Base-by-base conservation (phyloP, 2,888 invertebrate species). In the Eledona agricola region DNA sequence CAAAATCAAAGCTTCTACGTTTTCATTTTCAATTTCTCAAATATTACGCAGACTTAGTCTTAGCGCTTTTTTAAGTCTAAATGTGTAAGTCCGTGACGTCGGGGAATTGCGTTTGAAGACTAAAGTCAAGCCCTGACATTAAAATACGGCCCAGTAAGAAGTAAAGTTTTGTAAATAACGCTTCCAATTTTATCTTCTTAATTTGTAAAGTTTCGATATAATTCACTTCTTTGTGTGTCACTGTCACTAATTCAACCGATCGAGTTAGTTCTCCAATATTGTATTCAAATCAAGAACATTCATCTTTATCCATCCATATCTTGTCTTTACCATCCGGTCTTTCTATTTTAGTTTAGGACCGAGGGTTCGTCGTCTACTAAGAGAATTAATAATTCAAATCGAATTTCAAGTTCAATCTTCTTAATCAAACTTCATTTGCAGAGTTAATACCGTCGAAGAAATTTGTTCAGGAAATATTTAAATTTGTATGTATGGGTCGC, bases 281-380 rank as follows among this genome's bases (percentile, higher is more conserved):
- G 28, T 29, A 42, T 42, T 42, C 42, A 42, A 42, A 42, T 42
- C 42, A 29, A 42, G 42, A 42, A 42, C 42, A 42, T 42, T 42
- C 42, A 20, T 42, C 12, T 19, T 42, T 42, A 42, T 42, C 31
- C 42, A 28, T 40, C 25, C n/a, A n/a, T n/a, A n/a, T n/a, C 25
- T 38, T 25, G 11, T 38, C 25, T 4, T 40, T 40, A 40, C 26
- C 37, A 26, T 40, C 17, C 20, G 17, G n/a, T 17, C 17, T 19
- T 19, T 10, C 19, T 37, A 37, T 9, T 15, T 25, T 13, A 37
- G 37, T 37, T 37, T 32, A 15, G 23, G 37, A 25, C 19, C 34
- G 16, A 9, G 17, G 19, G 12, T 35, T 17, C 19, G 6, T 17
- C 9, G 11, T 12, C 19, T 28, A 5, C 5, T 28, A 23, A 9